These are phyloP conservation scores for Todiramphus chloris DNA, from an alignment of 2,113 vertebrate species.

Conservation along the genomic window DNA sequence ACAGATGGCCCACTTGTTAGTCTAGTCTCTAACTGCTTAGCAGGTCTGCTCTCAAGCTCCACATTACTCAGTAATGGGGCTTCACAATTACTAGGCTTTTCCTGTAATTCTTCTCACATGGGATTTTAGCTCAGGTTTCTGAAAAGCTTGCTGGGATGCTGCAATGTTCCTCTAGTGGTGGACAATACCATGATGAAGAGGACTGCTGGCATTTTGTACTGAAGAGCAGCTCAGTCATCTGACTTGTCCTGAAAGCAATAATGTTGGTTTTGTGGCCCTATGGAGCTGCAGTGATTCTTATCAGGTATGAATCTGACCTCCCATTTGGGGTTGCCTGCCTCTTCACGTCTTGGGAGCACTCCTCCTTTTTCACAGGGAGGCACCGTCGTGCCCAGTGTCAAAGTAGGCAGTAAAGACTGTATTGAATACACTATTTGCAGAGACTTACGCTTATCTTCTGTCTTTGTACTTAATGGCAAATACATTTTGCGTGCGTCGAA, in stretches of 20 bases:
- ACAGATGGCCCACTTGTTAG: neutral
- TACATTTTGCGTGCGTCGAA: neutral
- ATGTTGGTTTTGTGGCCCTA: neutral
- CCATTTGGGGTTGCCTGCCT: neutral
- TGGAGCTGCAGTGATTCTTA: neutral
- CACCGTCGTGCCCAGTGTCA: neutral
- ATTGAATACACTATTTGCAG: accelerated
- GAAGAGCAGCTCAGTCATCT: neutral
- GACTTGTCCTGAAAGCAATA: neutral
- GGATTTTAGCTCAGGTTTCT: neutral
- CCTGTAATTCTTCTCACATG: neutral
- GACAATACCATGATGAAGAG: neutral
- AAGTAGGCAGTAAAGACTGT: neutral
- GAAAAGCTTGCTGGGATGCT: neutral
- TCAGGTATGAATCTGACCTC: neutral
- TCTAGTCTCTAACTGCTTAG: neutral
- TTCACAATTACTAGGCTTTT: neutral
- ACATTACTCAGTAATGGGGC: neutral
- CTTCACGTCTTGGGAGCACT: neutral
- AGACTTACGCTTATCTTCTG: neutral
- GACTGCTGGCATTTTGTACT: neutral
- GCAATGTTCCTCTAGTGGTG: neutral
- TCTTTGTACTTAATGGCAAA: neutral
- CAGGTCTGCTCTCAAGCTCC: neutral
- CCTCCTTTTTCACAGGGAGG: neutral